phyloP scores from a whole-genome alignment of 2,113 vertebrate genomes.

The Neotoma lepida region DNA sequence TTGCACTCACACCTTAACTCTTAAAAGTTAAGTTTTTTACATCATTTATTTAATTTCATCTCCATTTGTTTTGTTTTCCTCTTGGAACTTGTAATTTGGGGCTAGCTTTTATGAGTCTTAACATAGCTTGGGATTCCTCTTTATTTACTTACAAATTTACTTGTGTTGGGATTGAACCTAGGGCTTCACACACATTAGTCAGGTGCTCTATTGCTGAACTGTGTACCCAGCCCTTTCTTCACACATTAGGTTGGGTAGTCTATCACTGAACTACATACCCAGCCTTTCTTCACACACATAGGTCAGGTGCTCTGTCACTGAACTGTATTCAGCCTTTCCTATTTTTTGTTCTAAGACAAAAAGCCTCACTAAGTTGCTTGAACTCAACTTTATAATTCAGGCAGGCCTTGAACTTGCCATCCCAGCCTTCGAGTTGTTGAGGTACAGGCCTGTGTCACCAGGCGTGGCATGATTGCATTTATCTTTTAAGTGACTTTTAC shows the following conservation, averaged over 20 bases:
- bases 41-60: neutral
- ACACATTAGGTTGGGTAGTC: too few relatives aligned
- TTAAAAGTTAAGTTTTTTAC: neutral
- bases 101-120: neutral
- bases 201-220: too few relatives aligned
- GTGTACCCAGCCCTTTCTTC: too few relatives aligned
- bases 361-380: neutral
- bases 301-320: too few relatives aligned
- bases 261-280: too few relatives aligned
- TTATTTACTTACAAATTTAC: neutral
- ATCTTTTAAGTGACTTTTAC: neutral
- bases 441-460: neutral
- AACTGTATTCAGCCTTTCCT: too few relatives aligned
- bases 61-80: slow-evolving; percentile 21
- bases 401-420: neutral
- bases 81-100: neutral
- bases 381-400: neutral
- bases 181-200: neutral
- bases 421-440: neutral
- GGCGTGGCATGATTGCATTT: neutral
- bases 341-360: neutral
- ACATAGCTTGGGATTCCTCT: neutral
- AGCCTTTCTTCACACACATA: too few relatives aligned
- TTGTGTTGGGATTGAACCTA: neutral
- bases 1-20: neutral